phyloP scores from a whole-genome alignment of 2,888 invertebrate genomes.

The Chalcis sispes region DNA sequence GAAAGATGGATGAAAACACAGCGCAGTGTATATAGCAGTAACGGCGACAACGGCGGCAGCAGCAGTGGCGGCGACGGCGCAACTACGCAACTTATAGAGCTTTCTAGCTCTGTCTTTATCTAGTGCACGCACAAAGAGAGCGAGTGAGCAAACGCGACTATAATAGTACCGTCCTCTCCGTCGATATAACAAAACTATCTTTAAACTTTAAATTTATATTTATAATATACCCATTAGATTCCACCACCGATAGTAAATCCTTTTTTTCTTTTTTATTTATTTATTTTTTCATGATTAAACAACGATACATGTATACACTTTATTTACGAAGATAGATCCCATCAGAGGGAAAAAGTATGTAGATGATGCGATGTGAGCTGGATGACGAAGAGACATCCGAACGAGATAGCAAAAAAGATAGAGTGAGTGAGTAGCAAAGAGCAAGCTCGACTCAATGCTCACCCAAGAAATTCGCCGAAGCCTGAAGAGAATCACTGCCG shows the following conservation, averaged over 20 bases:
- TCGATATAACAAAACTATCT: too few species aligned
- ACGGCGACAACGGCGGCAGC: not conserved
- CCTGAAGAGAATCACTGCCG: conserved; percentile 45
- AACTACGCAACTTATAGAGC: conserved; percentile 37
- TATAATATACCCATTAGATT: too few species aligned
- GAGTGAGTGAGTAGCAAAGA: not conserved
- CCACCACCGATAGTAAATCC: too few species aligned
- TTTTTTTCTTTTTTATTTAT: too few species aligned
- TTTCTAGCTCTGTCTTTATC: conserved; percentile 10
- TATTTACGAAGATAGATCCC: too few species aligned
- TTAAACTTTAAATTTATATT: too few species aligned
- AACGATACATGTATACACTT: too few species aligned
- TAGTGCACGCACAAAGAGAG: conserved; percentile 2
- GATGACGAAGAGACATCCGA: not conserved
- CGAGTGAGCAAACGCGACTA: too few species aligned
- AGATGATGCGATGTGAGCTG: too few species aligned
- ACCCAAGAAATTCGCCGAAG: conserved; percentile 51
- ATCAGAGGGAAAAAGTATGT: not conserved
- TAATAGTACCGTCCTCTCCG: not conserved
- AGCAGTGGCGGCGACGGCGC: conserved; percentile 15
- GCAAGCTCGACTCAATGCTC: conserved; percentile 22
- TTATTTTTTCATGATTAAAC: too few species aligned
- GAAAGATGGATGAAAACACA: not conserved
- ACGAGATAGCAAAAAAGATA: not conserved
- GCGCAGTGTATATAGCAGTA: not conserved